Base-by-base conservation (phyloP, 2,888 invertebrate genomes). In the Cantharis flavilabris region DNA sequence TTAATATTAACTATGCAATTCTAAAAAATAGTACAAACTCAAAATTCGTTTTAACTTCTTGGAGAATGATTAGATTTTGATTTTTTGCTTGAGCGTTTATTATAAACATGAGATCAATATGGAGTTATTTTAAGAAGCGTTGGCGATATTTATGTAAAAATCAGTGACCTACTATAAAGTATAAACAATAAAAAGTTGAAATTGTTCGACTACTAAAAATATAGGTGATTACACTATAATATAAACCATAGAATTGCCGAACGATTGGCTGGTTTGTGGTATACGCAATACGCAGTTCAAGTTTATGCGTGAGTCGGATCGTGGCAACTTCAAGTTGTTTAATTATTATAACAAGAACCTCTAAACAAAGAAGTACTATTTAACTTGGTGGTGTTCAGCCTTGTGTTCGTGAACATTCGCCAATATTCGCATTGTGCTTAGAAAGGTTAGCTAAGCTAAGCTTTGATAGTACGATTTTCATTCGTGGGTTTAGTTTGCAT, bases 361-460 rank as follows among this genome's bases (percentile, higher is more conserved):
- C 75, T 77, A 85, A 85, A 85, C 85, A 85, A 85, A 85, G 84
- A 84, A 82, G 82, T 82, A 80, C 83, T 83, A 83, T n/a, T 49
- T 49, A 49, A 49, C 49, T 49, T 49, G n/a, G 82, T 78, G 80
- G 82, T 78, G 81, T 80, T 79, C 85, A 86, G 84, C 86, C 85
- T 86, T 86, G 86, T 84, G 81, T 84, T 86, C 86, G 86, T 85
- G 81, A 78, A 80, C 79, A 79, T 79, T 85, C 86, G 85, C 83
- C 84, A 84, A 81, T 78, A 78, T 77, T 82, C 80, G 81, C 82
- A 81, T 81, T 77, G 78, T 81, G 85, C 85, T 86, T 86, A 86
- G 86, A 85, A 84, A 83, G 84, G 84, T 86, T 84, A 85, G 84
- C 81, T 85, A 86, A 86, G 86, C 86, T n/a, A 82, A 80, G 83